Base-by-base conservation (phyloP, 2,888 invertebrate genomes). In the Epinotia ramella region DNA sequence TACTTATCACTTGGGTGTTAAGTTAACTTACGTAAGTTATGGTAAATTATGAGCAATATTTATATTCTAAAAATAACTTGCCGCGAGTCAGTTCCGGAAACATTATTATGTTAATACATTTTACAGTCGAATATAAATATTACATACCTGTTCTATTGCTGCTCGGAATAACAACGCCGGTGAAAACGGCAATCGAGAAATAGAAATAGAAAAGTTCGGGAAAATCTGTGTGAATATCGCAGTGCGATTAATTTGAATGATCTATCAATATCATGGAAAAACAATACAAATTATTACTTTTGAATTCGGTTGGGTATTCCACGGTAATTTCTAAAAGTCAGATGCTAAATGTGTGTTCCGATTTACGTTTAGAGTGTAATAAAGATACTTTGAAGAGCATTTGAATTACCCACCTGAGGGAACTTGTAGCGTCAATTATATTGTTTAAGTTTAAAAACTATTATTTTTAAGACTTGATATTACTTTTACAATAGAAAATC, bases 291-390 rank as follows among this genome's bases (percentile, higher is more conserved):
- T 44, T 16, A 40, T 40, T 40, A 18, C 79, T 79, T 78, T 74
- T 78, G 6, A 79, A 84, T 78, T 83, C 79, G 13, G 81, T 77
- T 76, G 83, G 63, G 16, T 85, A 80, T 80, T 77, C 9, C 28
- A 28, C 56, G 18, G 24, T 70, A 28, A 56, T 20, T 11, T 7
- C 24, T n/a, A 53, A 69, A 73, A 73, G 83, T 87, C 86, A 87
- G 83, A 82, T 88, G 87, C 28, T 67, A 86, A 79, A 81, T 40
- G 44, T 65, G 28, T 77, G 78, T 81, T 85, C 79, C 86, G 46
- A 79, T 84, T 16, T 40, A 82, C 76, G 81, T 18, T 53, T 12
- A n/a, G 1, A 24, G 4, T 63, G 63, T 1, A 62, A 16, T 20
- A 13, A 46, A 20, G 9, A 4, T 3, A 28, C 13, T 46, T 7